These are phyloP conservation scores for Agonopterix alstromeriana DNA, from an alignment of 2,888 invertebrate species.

Conservation along the genomic window DNA sequence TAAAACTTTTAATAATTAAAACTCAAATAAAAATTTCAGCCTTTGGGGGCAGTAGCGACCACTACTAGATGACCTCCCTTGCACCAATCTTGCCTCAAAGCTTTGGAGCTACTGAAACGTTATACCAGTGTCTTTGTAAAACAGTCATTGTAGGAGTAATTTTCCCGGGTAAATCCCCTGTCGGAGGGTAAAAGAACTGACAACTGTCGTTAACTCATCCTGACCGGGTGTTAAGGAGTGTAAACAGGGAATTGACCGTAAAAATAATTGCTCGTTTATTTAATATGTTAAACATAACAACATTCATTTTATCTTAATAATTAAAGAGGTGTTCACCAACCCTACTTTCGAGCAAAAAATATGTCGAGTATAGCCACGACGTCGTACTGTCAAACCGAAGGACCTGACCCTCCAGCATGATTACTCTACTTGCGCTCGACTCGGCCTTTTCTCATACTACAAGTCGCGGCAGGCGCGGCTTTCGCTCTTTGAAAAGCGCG, in stretches of 20 bases:
- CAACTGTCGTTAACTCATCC: conserved; percentile 71
- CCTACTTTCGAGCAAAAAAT: no score
- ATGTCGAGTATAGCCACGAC: no score
- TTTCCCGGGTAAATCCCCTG: conserved; percentile 28
- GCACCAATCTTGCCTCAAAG: conserved; percentile 1
- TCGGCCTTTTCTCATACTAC: no score
- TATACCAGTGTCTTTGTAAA: conserved; percentile 28
- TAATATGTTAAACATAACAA: no score
- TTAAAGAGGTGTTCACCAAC: no score
- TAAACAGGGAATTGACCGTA: conserved; percentile 59
- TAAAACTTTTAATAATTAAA: conserved; percentile 76
- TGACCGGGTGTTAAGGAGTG: conserved; percentile 53
- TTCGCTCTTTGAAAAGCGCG: no score
- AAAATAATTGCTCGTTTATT: conserved; percentile 42
- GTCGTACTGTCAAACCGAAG: no score
- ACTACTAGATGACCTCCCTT: conserved; percentile 26
- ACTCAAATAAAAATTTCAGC: conserved; percentile 67
- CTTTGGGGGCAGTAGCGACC: conserved; percentile 36
- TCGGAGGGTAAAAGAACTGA: conserved; percentile 57
- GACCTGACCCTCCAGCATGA: no score
- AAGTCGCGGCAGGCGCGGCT: no score
- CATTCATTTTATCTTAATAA: no score
- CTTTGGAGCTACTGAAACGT: conserved; percentile 4
- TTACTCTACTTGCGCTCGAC: no score
- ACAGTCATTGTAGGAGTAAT: conserved; percentile 35